Conservation (phyloP, 2,797 vertebrate genomes). For the Neostethus bicornis region DNA sequence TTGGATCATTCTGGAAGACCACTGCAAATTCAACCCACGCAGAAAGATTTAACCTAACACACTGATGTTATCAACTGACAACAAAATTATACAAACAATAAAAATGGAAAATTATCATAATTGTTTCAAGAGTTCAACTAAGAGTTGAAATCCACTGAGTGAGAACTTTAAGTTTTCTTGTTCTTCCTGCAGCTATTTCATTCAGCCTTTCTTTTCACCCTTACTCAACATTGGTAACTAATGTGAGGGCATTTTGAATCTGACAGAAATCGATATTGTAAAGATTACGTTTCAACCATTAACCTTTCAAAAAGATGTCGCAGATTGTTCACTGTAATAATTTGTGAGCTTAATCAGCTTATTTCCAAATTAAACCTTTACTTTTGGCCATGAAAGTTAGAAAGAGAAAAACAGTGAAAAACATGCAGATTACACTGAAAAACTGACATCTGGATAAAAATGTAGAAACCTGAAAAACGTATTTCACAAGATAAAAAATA, state of each 20-base stretch:
- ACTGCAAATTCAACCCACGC: neutral
- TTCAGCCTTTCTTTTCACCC: neutral
- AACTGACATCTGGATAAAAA: too few relatives aligned
- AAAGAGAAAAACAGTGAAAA: too few relatives aligned
- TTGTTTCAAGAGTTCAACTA: constrained; percentile 1
- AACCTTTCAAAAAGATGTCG: constrained; percentile 8
- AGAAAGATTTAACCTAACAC: neutral
- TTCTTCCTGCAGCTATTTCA: neutral
- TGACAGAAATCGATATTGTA: neutral
- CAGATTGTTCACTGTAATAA: too few relatives aligned
- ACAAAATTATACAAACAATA: neutral
- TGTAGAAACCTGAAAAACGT: too few relatives aligned
- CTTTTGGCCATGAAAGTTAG: too few relatives aligned
- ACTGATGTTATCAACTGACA: neutral
- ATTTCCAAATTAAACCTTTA: too few relatives aligned
- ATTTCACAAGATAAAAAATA: too few relatives aligned
- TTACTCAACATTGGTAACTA: constrained; percentile 44
- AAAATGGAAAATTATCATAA: constrained; percentile 6
- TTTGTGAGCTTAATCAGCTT: too few relatives aligned
- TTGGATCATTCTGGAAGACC: neutral
- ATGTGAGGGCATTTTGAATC: neutral
- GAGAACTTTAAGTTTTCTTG: constrained; percentile 18
- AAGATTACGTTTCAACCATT: constrained; percentile 4
- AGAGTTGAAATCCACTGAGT: constrained; percentile 6
- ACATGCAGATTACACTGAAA: too few relatives aligned